Conservation (phyloP, 2,797 vertebrate genomes). For the Malurus leucopterus region DNA sequence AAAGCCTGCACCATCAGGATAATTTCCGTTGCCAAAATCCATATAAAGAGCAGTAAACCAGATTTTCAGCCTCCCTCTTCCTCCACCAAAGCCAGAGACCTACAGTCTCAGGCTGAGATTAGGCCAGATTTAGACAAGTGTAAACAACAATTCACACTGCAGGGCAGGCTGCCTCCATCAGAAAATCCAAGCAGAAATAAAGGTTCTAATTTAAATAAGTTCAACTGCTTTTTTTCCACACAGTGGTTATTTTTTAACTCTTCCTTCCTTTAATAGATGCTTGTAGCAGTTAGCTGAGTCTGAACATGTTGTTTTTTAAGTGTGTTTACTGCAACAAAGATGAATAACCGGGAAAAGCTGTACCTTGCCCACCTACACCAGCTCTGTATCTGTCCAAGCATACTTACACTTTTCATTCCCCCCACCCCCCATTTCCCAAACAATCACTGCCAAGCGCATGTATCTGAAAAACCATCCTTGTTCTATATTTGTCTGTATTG, state of each 20-base stretch:
- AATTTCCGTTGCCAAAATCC: neutral
- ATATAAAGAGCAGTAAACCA: neutral
- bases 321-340: neutral
- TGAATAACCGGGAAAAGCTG: neutral
- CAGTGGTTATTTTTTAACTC: neutral
- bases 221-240: neutral
- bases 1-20: neutral
- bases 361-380: neutral
- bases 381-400: neutral
- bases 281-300: neutral
- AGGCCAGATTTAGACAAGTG: neutral
- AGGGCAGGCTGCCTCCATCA: neutral
- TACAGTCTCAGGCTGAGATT: neutral
- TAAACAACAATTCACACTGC: neutral
- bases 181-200: neutral
- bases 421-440: neutral
- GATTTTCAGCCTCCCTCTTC: neutral
- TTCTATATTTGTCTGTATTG: constrained; percentile 2
- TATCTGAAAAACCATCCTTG: neutral
- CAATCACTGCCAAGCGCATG: neutral
- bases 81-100: neutral
- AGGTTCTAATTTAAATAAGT: neutral
- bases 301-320: neutral
- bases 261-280: neutral
- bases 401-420: neutral